Conservation (phyloP, 2,113 vertebrate species). For the Tragelaphus scriptus region DNA sequence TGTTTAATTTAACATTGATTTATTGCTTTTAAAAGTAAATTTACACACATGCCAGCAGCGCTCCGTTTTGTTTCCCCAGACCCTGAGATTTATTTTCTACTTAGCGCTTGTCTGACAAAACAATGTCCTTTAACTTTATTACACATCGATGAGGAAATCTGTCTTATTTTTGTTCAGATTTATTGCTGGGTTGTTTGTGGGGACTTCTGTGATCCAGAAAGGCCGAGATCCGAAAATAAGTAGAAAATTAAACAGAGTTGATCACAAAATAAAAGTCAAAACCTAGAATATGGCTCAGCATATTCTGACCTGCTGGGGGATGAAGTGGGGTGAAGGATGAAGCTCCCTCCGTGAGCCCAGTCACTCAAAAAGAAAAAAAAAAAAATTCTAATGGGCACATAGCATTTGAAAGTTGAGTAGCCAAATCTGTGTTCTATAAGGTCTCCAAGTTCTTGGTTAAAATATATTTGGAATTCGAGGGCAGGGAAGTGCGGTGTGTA, state of each 20-base stretch:
- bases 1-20: constrained; percentile 84
- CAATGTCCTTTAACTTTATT: constrained; percentile 82
- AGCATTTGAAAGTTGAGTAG: neutral
- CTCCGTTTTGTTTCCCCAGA: constrained; percentile 77
- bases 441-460: neutral
- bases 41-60: constrained; percentile 78
- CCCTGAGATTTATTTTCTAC: constrained; percentile 80
- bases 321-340: no score
- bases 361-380: neutral
- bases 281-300: constrained; percentile 24
- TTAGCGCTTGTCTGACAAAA: constrained; percentile 82
- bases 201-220: constrained; percentile 64
- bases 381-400: neutral
- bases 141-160: constrained; percentile 76
- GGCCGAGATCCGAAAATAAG: constrained; percentile 52
- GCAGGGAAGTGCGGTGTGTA: neutral
- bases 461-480: neutral
- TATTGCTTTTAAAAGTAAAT: constrained; percentile 84
- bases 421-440: neutral
- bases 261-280: constrained; percentile 39
- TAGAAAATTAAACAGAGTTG: constrained; percentile 42
- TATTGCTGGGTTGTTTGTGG: constrained; percentile 70
- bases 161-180: constrained; percentile 76
- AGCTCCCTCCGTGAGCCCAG: neutral
- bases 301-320: neutral